Evolutionary conservation across 1,140 invertebrate genomes (phyloP), one percentile per base, ranked within the genome.

Genomic region (Bombus polaris): DNA sequence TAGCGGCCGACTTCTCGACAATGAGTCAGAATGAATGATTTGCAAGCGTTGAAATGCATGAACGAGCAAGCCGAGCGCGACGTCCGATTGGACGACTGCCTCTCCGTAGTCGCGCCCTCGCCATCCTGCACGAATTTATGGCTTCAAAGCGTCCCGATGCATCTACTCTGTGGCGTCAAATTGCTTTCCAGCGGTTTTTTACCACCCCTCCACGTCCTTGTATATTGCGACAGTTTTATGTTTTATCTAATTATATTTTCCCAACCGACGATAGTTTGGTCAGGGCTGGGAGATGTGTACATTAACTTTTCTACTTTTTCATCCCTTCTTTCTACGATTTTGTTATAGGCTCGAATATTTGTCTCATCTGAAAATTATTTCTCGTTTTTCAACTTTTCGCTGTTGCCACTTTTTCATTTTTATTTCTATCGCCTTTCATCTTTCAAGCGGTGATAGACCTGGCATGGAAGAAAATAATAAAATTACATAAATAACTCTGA

Each of bases 21-120:
- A 93, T 92, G 92, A 91, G 88, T 86, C 82, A 79, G 90, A 92
- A 91, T 90, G 89, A 92, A 92, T 92, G 91, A 92, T 92, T 93
- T 93, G 90, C 88, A 91, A 90, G 89, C 89, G 89, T 91, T 93
- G 92, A 91, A 92, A 92, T 89, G 91, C 89, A 92, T 88, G 91
- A 91, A 88, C 87, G 90, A 88, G 86, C 91, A 89, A 85, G 80
- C 82, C 83, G 91, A 92, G 89, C 90, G 87, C 86, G 83, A 91
- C 90, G 83, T 90, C 82, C 89, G 90, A 92, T 92, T 92, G 84
- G 86, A 89, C 73, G 86, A 74, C 74, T 73, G 68, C 79, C 72
- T 87, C 81, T 81, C 68, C 81, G 75, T 88, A 87, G 83, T 79
- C 70, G 81, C 89, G 73, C 85, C 81, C 87, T 79, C 85, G 73